Percentiles rank a stretch among this genome's conserved stretches.
These are phyloP conservation scores for Hoplodrina ambigua DNA, from an alignment of 2,888 invertebrate species.

Conservation along the genomic window DNA sequence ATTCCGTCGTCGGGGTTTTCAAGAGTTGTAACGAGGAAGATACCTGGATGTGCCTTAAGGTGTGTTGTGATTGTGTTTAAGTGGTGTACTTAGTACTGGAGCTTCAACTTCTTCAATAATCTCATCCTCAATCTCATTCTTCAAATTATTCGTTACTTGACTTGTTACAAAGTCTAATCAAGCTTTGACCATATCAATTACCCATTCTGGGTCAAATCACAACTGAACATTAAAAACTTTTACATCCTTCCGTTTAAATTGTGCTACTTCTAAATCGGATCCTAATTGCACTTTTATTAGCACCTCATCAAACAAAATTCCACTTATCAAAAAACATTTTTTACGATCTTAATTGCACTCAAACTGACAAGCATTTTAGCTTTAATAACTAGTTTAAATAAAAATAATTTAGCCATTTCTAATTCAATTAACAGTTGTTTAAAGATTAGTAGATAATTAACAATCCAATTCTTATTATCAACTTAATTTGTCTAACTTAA, in stretches of 20 bases:
- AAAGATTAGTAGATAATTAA: not conserved
- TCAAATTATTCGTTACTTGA: no score
- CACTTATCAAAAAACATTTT: not conserved
- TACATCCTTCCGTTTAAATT: not conserved
- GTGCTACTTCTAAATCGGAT: not conserved
- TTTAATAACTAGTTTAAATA: not conserved
- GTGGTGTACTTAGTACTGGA: constrained; percentile 52
- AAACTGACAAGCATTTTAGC: not conserved
- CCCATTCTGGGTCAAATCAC: not conserved
- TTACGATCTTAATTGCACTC: not conserved
- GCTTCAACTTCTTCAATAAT: constrained; percentile 3
- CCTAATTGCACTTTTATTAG: not conserved
- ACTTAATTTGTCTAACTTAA: not conserved
- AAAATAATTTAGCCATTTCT: not conserved
- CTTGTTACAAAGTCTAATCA: not conserved
- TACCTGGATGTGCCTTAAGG: constrained; percentile 93
- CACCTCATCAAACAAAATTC: not conserved
- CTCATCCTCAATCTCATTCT: not conserved
- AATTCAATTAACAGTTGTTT: constrained; percentile 10
- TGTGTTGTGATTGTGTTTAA: constrained; percentile 85
- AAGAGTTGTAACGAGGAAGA: constrained; percentile 93
- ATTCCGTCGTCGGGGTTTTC: constrained; percentile 92
- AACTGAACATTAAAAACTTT: not conserved
- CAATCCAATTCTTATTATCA: not conserved
- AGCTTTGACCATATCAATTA: not conserved